These are phyloP conservation scores for Sesia apiformis DNA, from an alignment of 2,888 invertebrate species.

Conservation along the genomic window DNA sequence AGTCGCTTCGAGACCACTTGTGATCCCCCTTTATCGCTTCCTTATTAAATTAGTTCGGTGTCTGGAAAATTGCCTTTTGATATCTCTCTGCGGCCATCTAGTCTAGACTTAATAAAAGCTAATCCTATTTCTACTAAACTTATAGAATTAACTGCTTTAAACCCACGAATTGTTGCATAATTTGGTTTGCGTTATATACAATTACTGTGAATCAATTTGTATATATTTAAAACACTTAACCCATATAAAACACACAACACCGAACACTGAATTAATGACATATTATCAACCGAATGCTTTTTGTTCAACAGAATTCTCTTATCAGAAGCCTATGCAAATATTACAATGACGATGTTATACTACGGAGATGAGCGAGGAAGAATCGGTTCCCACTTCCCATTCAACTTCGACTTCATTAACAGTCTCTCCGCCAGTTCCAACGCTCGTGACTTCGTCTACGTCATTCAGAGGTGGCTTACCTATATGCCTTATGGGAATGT, in stretches of 20 bases:
- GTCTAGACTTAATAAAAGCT: neutral
- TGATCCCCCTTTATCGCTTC: neutral
- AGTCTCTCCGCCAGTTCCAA: slow-evolving; percentile 54
- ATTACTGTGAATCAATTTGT: too few species aligned
- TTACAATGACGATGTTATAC: slow-evolving; percentile 73
- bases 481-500: slow-evolving; percentile 72
- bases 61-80: neutral
- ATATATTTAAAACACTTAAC: too few species aligned
- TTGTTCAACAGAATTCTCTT: slow-evolving; percentile 62
- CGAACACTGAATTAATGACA: too few species aligned
- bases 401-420: slow-evolving; percentile 78
- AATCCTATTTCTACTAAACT: too few species aligned
- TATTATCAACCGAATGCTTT: too few species aligned
- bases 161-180: too few species aligned
- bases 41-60: neutral
- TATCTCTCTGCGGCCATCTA: neutral
- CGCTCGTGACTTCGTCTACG: slow-evolving; percentile 60
- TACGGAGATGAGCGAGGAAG: slow-evolving; percentile 65
- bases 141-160: too few species aligned
- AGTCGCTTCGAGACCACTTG: neutral
- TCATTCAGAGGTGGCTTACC: slow-evolving; percentile 73
- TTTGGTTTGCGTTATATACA: too few species aligned
- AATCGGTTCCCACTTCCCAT: slow-evolving; percentile 76
- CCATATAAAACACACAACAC: too few species aligned
- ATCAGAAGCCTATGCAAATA: slow-evolving; percentile 76